A percentile compares a stretch with the other conserved stretches of the same genome.
phyloP scores from a whole-genome alignment of 2,113 vertebrate genomes.

The Hystrix cristata region DNA sequence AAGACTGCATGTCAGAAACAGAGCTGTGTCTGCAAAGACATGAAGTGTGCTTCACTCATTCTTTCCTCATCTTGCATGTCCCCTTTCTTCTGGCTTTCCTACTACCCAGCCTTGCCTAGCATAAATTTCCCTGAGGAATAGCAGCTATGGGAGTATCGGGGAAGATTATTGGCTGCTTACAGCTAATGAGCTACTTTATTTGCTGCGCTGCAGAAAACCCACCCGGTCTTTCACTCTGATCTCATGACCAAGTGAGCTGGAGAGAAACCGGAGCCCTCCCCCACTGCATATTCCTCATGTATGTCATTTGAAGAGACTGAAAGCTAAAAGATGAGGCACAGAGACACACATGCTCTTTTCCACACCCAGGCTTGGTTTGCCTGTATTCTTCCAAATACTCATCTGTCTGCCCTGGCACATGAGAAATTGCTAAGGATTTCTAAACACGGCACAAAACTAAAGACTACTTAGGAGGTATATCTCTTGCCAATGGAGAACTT shows the following conservation, averaged over 20 bases:
- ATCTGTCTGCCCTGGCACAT: not conserved
- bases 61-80: not conserved
- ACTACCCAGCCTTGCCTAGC: not conserved
- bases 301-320: not conserved
- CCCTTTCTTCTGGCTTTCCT: conserved; percentile 55
- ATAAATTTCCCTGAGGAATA: conserved; percentile 65
- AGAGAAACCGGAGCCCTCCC: not conserved
- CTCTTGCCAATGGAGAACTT: not conserved
- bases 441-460: not conserved
- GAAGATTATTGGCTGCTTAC: conserved; percentile 70
- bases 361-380: not conserved
- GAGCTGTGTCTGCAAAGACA: not conserved
- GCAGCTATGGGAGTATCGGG: conserved; percentile 36
- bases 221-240: conserved; percentile 36
- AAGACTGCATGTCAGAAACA: not conserved
- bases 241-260: not conserved
- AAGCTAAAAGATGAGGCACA: not conserved
- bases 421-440: not conserved
- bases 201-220: conserved; percentile 60
- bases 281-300: not conserved
- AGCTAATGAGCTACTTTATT: conserved; percentile 76
- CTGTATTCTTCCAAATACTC: not conserved
- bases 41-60: not conserved
- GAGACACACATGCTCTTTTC: too few relatives aligned
- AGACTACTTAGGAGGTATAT: not conserved